Base-by-base conservation (phyloP, 92 coral and sea anemone genomes). In the Blastomussa wellsi region DNA sequence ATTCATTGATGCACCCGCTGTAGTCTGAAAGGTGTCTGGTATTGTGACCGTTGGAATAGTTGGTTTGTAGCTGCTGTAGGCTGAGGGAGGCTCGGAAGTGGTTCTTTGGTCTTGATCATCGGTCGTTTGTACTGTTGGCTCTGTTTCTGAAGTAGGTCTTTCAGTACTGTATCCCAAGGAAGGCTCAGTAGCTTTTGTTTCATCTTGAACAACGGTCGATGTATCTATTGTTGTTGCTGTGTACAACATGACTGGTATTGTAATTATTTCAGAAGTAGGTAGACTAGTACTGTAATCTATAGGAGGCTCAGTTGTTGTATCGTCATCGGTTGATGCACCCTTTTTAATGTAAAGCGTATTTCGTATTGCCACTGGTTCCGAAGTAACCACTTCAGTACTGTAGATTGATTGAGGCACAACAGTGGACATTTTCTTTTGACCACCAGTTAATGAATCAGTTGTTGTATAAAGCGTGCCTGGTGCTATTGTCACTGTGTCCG, bases 311-410 rank as follows among this genome's bases (percentile, higher is more conserved):
- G 32, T 16, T 22, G 66, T n/a, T 60, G 28, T 3, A 24, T 60
- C 66, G n/a, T 70, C 74, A 10, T 20, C n/a, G 20, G 74, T 70
- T 22, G 41, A 76, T 28, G 80, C 22, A 32, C 3, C 72, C 82
- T 33, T 57, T 7, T 8, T 37, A 4, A 20, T 32, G 44, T 8
- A 35, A 5, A 41, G 15, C 0, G 48, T 42, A 53, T 57, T 24
- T 20, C 44, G 32, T 4, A 36, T 24, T 17, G 69, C 35, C 9
- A 16, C 22, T 10, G 82, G 1, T 16, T 36, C 70, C 2, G 39
- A 15, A 35, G 47, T 64, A 36, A 9, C 52, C 37, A 4, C 10
- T 4, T 32, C 48, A 57, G 78, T 0, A 31, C 31, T 78, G 15
- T 37, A 24, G 35, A 28, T 11, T 57, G 72, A 24, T 26, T 55